Percentiles rank a stretch among this genome's conserved stretches.
Evolutionary conservation across 2,888 invertebrate species (phyloP).

Genomic region (Netelia inedita): DNA sequence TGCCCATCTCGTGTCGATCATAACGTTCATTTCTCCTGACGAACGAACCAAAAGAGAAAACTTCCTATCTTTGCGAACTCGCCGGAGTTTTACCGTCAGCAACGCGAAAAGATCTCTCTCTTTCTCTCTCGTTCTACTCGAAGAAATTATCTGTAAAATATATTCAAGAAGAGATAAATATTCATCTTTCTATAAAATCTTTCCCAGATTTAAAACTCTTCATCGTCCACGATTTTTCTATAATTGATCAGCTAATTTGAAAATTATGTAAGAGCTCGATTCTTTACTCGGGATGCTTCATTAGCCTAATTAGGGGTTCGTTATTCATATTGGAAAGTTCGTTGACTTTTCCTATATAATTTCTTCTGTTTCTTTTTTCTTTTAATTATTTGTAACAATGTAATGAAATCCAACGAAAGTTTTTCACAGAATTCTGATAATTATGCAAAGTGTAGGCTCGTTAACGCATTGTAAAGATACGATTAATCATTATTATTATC

Average conservation of each 20-base stretch:
- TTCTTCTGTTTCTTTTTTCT: background rate
- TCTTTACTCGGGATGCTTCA: slow-evolving; percentile 9
- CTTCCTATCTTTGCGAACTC: slow-evolving; percentile 1
- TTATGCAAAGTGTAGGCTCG: slow-evolving; percentile 14
- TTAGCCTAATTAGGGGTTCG: slow-evolving; percentile 15
- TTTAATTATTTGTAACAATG: slow-evolving; percentile 1
- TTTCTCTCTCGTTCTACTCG: no score
- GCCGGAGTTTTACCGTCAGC: slow-evolving; percentile 52
- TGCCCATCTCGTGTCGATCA: slow-evolving; percentile 25
- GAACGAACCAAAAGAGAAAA: background rate
- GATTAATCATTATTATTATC: slow-evolving; percentile 6
- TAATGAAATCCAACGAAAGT: background rate
- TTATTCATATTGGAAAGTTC: slow-evolving; percentile 23
- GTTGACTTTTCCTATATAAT: slow-evolving; percentile 25
- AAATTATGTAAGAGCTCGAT: background rate
- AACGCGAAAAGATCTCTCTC: slow-evolving; percentile 42
- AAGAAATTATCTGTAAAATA: background rate
- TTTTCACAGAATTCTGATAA: background rate
- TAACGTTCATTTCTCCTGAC: slow-evolving; percentile 6
- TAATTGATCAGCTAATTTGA: slow-evolving; percentile 1
- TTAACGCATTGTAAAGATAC: background rate
- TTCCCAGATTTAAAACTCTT: background rate
- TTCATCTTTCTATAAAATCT: background rate
- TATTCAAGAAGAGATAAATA: background rate
- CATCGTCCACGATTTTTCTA: background rate